Conservation (phyloP, 1,140 invertebrate species). For the Drosophila bifasciata region DNA sequence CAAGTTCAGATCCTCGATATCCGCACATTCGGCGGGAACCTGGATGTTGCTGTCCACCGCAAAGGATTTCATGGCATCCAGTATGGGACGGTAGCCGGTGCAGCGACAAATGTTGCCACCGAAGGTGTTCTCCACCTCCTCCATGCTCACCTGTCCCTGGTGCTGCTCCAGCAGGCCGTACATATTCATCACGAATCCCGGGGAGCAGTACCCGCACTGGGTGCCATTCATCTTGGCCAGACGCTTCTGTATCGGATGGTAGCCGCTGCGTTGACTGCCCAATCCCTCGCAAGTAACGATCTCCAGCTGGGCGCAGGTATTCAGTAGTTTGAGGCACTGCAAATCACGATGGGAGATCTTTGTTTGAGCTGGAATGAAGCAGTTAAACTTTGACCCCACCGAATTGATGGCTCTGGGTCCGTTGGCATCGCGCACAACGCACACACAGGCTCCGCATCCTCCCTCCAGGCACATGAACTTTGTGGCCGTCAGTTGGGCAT, state of each 20-base stretch:
- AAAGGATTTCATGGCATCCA: constrained; percentile 92
- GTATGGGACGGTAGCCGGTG: constrained; percentile 93
- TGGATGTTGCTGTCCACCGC: constrained; percentile 88
- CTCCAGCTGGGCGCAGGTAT: constrained; percentile 90
- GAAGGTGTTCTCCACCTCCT: constrained; percentile 90
- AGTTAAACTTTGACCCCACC: constrained; percentile 83
- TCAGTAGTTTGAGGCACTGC: constrained; percentile 89
- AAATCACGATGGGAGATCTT: constrained; percentile 1
- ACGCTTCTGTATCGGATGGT: constrained; percentile 89
- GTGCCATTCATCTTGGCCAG: constrained; percentile 90
- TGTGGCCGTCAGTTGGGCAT: constrained; percentile 89
- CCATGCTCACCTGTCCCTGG: constrained; percentile 86
- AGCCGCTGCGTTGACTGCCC: constrained; percentile 88
- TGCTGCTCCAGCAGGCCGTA: constrained; percentile 87
- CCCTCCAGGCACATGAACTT: constrained; percentile 93
- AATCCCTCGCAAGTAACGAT: constrained; percentile 92
- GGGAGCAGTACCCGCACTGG: constrained; percentile 93
- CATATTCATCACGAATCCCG: constrained; percentile 95
- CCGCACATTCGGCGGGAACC: constrained; percentile 80
- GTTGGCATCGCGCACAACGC: constrained; percentile 86
- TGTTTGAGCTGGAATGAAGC: constrained; percentile 6
- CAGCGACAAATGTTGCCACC: constrained; percentile 94
- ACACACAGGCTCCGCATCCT: constrained; percentile 92
- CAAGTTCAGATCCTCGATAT: constrained; percentile 69
- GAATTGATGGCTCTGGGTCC: constrained; percentile 90